These are phyloP conservation scores for Euzophera pinguis DNA, from an alignment of 2,888 invertebrate species.

Conservation along the genomic window DNA sequence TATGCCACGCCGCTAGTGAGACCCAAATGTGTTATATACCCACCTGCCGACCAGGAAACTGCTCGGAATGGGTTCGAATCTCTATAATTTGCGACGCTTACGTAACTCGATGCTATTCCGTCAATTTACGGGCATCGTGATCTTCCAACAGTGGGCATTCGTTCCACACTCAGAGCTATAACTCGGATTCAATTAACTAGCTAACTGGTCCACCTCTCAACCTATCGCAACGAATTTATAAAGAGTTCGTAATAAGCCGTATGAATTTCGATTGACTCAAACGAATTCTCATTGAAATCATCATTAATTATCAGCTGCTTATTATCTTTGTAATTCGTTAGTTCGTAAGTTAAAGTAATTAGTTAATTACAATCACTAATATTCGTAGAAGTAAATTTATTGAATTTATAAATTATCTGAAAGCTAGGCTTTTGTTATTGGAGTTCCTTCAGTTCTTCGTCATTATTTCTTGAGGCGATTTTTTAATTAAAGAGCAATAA, in stretches of 20 bases:
- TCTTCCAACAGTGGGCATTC: constrained; percentile 2
- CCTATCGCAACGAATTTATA: constrained; percentile 1
- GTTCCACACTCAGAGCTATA: constrained; percentile 5
- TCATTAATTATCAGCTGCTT: too few species aligned
- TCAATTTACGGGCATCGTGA: background rate
- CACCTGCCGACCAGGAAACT: constrained; percentile 3
- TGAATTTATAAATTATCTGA: too few species aligned
- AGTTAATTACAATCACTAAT: too few species aligned
- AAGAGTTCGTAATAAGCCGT: background rate
- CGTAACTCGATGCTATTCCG: constrained; percentile 1
- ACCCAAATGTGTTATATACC: background rate
- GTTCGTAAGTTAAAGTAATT: too few species aligned
- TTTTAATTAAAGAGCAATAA: too few species aligned
- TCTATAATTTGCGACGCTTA: constrained; percentile 8
- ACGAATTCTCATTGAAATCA: background rate
- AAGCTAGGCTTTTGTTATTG: too few species aligned
- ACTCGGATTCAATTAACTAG: constrained; percentile 4
- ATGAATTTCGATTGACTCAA: background rate
- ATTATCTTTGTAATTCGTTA: too few species aligned
- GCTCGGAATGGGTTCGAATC: background rate
- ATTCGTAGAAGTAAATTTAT: too few species aligned
- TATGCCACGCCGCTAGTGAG: background rate
- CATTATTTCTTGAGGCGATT: too few species aligned
- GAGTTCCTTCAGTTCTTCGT: too few species aligned
- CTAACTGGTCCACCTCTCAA: background rate